Conservation (phyloP, 2,888 invertebrate genomes). For the Andrena haemorrhoa region DNA sequence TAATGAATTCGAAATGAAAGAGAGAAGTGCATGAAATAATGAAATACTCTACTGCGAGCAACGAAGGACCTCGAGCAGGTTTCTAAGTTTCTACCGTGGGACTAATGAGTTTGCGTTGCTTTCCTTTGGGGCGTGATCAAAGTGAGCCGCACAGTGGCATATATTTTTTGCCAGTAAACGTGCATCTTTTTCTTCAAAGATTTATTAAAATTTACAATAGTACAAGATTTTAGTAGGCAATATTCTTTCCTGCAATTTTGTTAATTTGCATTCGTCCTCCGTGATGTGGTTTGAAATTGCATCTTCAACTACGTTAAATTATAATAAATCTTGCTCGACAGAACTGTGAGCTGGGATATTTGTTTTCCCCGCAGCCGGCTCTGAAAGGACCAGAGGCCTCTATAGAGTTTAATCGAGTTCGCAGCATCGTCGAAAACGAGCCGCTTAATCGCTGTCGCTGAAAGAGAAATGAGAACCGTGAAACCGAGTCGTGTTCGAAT, state of each 20-base stretch:
- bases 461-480: constrained; percentile 29
- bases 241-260: no score
- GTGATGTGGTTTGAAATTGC: neutral
- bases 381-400: neutral
- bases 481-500: constrained; percentile 33
- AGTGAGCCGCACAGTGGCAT: no score
- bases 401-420: neutral
- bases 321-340: neutral
- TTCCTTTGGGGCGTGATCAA: neutral
- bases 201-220: no score
- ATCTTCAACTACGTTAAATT: neutral
- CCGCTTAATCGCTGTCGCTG: neutral
- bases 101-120: neutral
- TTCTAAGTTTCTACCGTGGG: neutral
- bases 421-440: neutral
- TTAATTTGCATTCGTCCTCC: no score
- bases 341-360: neutral
- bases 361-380: neutral
- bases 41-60: constrained; percentile 2
- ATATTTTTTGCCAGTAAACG: no score
- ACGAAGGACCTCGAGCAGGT: neutral
- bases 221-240: no score
- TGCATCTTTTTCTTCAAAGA: no score
- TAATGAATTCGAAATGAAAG: constrained; percentile 4
- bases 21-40: neutral